Base-by-base conservation (phyloP, 2,888 invertebrate species). In the Pristionchus exspectatus region DNA sequence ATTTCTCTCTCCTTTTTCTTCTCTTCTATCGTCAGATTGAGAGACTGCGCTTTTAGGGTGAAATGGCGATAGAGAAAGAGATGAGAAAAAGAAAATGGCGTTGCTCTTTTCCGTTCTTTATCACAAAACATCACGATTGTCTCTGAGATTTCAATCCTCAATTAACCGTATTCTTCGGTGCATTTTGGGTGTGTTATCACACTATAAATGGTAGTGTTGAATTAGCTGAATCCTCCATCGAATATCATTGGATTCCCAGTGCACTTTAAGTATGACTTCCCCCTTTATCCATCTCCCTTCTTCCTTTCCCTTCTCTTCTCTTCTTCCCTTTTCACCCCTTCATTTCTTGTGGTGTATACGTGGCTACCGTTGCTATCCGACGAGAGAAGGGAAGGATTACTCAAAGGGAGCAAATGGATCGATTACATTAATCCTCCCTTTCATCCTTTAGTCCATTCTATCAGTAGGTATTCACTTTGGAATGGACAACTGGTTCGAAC, bases 301-400 rank as follows among this genome's bases (percentile, higher is more conserved):
- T 33, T 27, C 10, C 30, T 24, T 50, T 24, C 24, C 5, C 81
- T 44, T n/a, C 33, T 38, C 44, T 12, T 74, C 74, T 81, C 77
- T 74, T 74, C 74, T 44, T 50, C 44, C 27, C 74, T 74, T 38
- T 38, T 74, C 38, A 63, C 63, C n/a, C 63, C 63, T 24, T 63
- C 63, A 10, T 63, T 63, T 63, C 63, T 63, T 21, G 63, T 63
- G n/a, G 24, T n/a, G 5, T 21, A 24, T 33, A 72, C 69, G 69
- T 72, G 69, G 69, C 69, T 72, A 72, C 69, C 69, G 69, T 72
- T 72, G 69, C 69, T 72, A 72, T 63, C 69, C 69, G 16, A 72
- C 30, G 69, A 72, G 69, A 33, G 69, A 72, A 18, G 69, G 33
- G 33, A 30, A 33, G 69, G 69, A 72, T 72, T 72, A 72, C 30